Base-by-base conservation (phyloP, 2,797 vertebrate genomes). In the Tarsius wallacei region DNA sequence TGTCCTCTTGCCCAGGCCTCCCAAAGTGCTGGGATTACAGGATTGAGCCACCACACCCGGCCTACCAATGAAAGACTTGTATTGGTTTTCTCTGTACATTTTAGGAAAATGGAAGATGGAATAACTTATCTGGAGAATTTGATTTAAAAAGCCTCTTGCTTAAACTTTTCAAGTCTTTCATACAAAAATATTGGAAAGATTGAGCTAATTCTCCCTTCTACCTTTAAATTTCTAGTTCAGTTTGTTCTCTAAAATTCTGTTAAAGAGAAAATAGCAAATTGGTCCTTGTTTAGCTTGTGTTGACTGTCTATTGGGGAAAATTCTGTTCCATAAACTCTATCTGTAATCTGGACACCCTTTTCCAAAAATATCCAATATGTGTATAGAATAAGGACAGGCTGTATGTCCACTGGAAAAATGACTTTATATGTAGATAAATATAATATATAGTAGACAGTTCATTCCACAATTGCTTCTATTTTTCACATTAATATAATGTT, bases 191-290 rank as follows among this genome's bases (percentile, higher is more conserved):
- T 51, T 59, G 16, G 55, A 53, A 93, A 70, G 76, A n/a, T 33
- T 90, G n/a, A 19, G 14, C 47, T 76, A 14, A 21, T 57, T 49
- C 4, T 51, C 53, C 24, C 17, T 6, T 17, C 10, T 14, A 28
- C n/a, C 42, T 80, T 93, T 61, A 74, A 51, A 87, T 87, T 91
- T 90, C 80, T 74, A 82, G 33, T 17, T 82, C 47, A 16, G 68
- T n/a, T 87, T 84, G 66, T 19, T 73, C 36, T 87, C 57, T 78
- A 94, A 94, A 82, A 78, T 87, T 81, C 49, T 59, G 13, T 87
- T 74, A 28, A 36, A 63, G 64, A 73, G 11, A 47, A 97, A 73
- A 49, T 73, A 80, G 63, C 90, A 49, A 95, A 57, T 19, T 31
- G 47, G 61, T 87, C 11, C 28, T 89, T 71, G 5, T 66, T 95